These are phyloP conservation scores for Sicus ferrugineus DNA, from an alignment of 2,888 invertebrate genomes.

Conservation along the genomic window DNA sequence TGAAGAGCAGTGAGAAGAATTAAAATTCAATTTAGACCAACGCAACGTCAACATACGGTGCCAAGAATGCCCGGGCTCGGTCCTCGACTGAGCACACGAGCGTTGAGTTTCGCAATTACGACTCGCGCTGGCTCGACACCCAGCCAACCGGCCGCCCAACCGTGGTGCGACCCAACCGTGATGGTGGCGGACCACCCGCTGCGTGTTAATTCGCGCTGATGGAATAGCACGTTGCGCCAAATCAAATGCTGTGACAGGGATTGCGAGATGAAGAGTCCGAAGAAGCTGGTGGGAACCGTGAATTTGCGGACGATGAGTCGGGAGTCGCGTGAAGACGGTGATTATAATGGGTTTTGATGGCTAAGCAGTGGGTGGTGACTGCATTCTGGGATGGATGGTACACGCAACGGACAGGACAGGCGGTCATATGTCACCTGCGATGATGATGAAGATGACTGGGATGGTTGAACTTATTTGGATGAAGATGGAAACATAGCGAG, in stretches of 20 bases:
- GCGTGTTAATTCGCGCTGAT: slow-evolving; percentile 26
- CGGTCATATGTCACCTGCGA: too few relatives aligned
- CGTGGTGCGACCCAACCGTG: background rate
- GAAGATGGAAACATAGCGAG: too few relatives aligned
- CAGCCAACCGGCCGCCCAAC: background rate
- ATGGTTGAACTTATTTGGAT: too few relatives aligned
- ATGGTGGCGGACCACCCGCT: slow-evolving; percentile 33
- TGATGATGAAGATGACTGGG: too few relatives aligned
- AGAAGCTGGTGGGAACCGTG: background rate
- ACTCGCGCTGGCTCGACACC: background rate
- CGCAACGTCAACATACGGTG: slow-evolving; percentile 40
- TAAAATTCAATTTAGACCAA: slow-evolving; percentile 42
- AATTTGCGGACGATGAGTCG: background rate
- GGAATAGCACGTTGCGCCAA: background rate
- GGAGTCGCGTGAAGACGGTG: slow-evolving; percentile 8
- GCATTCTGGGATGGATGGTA: too few relatives aligned
- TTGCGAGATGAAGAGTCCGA: slow-evolving; percentile 24
- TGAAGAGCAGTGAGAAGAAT: background rate
- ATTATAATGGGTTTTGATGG: slow-evolving; percentile 7
- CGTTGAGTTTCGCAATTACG: slow-evolving; percentile 22
- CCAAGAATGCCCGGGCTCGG: slow-evolving; percentile 15
- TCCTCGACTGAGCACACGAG: background rate
- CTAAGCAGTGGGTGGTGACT: too few relatives aligned
- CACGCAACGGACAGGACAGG: too few relatives aligned
- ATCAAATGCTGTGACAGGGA: slow-evolving; percentile 13